phyloP scores from a whole-genome alignment of 1,140 invertebrate genomes.

The Lordiphosa collinella region DNA sequence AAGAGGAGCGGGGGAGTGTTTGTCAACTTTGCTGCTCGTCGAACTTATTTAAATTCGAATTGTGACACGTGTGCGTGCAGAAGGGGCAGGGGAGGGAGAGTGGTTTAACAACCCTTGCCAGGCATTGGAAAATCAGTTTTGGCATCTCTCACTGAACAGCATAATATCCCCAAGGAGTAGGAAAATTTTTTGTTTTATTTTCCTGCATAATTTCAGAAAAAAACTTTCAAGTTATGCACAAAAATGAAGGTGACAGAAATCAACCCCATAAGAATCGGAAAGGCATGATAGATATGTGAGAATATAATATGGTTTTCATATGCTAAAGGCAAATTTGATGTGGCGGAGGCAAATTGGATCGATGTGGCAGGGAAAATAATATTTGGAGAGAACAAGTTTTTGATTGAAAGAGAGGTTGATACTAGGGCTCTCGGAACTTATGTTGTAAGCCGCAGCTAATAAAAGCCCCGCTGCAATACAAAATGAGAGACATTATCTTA shows the following conservation, averaged over 20 bases:
- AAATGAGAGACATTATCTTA: no score
- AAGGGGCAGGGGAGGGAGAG: slow-evolving; percentile 11
- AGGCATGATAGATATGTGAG: no score
- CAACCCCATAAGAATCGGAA: slow-evolving; percentile 33
- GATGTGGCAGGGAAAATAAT: no score
- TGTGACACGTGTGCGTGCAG: slow-evolving; percentile 43
- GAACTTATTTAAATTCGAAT: slow-evolving; percentile 70
- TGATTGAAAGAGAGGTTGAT: no score
- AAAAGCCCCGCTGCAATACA: no score
- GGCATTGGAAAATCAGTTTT: slow-evolving; percentile 48
- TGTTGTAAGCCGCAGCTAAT: no score
- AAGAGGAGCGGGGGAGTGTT: slow-evolving; percentile 25
- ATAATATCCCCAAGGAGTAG: slow-evolving; percentile 69
- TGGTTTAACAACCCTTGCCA: slow-evolving; percentile 56
- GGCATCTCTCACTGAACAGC: slow-evolving; percentile 71
- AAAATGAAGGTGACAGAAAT: slow-evolving; percentile 44
- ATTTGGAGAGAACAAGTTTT: no score
- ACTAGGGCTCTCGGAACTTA: no score
- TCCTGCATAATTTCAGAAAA: slow-evolving; percentile 69
- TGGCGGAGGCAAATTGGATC: no score
- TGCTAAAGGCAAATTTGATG: no score
- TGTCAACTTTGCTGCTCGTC: slow-evolving; percentile 55
- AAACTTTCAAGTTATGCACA: slow-evolving; percentile 42
- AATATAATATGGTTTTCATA: no score
- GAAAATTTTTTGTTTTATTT: slow-evolving; percentile 15